Evolutionary conservation across 2,113 vertebrate species (phyloP).

Genomic region (Galemys pyrenaicus): DNA sequence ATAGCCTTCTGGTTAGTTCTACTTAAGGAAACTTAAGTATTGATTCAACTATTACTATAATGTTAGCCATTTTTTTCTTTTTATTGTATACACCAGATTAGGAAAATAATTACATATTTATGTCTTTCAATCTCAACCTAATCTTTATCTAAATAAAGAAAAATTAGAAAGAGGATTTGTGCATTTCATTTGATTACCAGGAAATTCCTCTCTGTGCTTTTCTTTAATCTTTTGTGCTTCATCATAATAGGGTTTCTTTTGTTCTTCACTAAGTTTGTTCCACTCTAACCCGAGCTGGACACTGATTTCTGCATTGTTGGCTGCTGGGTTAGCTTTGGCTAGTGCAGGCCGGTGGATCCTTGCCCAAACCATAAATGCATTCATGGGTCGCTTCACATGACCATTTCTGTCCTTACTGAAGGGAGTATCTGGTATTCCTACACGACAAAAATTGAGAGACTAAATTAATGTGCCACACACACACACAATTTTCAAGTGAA

Average conservation of each 20-base stretch:
- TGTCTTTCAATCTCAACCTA: conserved; percentile 48
- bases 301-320: conserved; percentile 85
- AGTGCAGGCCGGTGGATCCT: conserved; percentile 87
- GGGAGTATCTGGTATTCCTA: conserved; percentile 86
- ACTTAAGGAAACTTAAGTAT: conserved; percentile 49
- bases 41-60: neutral
- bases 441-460: conserved; percentile 72
- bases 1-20: neutral
- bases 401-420: conserved; percentile 86
- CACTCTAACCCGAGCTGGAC: conserved; percentile 90
- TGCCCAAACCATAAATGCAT: conserved; percentile 92
- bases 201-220: conserved; percentile 89
- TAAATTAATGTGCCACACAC: conserved; percentile 52
- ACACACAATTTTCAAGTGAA: conserved; percentile 52
- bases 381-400: conserved; percentile 91
- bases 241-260: conserved; percentile 91
- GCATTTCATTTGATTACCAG: conserved; percentile 85
- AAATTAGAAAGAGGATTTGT: conserved; percentile 57
- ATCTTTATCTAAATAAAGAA: conserved; percentile 65
- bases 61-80: conserved; percentile 34
- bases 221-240: conserved; percentile 89
- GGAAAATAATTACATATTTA: conserved; percentile 19
- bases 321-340: conserved; percentile 84
- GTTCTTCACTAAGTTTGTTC: conserved; percentile 90
- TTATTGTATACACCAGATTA: neutral